Conservation (phyloP, 2,113 vertebrate genomes). For the Origma solitaria region DNA sequence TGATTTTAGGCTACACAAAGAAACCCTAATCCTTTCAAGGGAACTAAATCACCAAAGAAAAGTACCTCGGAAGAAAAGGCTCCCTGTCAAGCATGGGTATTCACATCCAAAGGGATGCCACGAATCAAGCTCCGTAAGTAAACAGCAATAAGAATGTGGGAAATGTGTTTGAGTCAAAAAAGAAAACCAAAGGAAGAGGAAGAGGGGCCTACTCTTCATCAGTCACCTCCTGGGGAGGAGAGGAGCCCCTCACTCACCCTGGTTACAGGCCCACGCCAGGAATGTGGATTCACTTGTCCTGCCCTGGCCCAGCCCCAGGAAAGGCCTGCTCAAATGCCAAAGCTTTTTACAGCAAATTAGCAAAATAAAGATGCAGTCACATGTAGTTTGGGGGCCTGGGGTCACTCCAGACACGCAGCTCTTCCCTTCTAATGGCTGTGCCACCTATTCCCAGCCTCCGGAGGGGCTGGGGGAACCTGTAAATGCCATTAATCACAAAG, state of each 20-base stretch:
- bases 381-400: conserved; percentile 48
- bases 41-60: conserved; percentile 88
- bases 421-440: conserved; percentile 14
- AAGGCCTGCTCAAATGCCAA: conserved; percentile 57
- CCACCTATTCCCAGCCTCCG: neutral
- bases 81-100: conserved; percentile 84
- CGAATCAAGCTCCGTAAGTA: conserved; percentile 86
- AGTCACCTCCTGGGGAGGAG: neutral
- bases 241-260: conserved; percentile 52
- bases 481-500: neutral
- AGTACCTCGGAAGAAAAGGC: conserved; percentile 83
- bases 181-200: conserved; percentile 12
- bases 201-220: conserved; percentile 51
- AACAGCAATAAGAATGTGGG: conserved; percentile 91
- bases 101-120: conserved; percentile 82
- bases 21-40: conserved; percentile 93
- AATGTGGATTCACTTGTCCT: conserved; percentile 77
- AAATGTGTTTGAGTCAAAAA: conserved; percentile 69
- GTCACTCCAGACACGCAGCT: conserved; percentile 48
- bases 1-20: conserved; percentile 95
- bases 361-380: conserved; percentile 72
- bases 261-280: conserved; percentile 69
- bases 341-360: conserved; percentile 75
- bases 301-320: conserved; percentile 36
- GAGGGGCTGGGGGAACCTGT: neutral